Base-by-base conservation (phyloP, 1,140 invertebrate species). In the Mercenaria mercenaria region DNA sequence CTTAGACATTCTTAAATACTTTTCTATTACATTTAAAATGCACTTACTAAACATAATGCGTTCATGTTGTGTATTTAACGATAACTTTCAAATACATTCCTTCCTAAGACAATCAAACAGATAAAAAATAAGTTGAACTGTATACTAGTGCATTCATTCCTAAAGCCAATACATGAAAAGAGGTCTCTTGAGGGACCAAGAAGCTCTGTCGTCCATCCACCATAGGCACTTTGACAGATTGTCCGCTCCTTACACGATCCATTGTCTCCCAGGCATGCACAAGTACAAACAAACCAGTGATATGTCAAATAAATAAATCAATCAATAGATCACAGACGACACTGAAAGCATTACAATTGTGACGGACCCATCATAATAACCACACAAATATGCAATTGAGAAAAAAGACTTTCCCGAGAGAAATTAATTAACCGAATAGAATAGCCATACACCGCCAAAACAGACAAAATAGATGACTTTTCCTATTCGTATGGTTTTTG, bases 251-350 rank as follows among this genome's bases (percentile, higher is more conserved):
- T 23, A 80, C 72, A 72, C 50, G 43, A 6, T 34, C 69, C 41
- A 77, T 61, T 77, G 50, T 47, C 67, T 52, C 26, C 15, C 47
- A 43, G 72, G 84, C 74, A 76, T 87, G 84, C 50, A 74, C 41
- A 87, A 76, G 67, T 32, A 80, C 59, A 64, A 69, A 43, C 77
- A 50, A 77, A 47, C 34, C 59, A 47, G 86, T 77, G 81, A 81
- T 88, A 88, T 80, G 86, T 72, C 77, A 88, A 80, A 88, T 72
- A 88, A 88, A 88, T 88, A 88, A 59, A 88, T 80, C 86, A 80
- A 80, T 81, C 76, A 47, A 88, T 88, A 80, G 29, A 88, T 88
- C 74, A 88, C 23, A 18, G 4, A 37, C 29, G 86, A 64, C 86
- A 52, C 41, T 81, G 39, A 59, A 88, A 64, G 52, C 61, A 81